A percentile compares a stretch with the other conserved stretches of the same genome.
These are phyloP conservation scores for Eciton burchellii DNA, from an alignment of 1,140 invertebrate species.

Conservation along the genomic window DNA sequence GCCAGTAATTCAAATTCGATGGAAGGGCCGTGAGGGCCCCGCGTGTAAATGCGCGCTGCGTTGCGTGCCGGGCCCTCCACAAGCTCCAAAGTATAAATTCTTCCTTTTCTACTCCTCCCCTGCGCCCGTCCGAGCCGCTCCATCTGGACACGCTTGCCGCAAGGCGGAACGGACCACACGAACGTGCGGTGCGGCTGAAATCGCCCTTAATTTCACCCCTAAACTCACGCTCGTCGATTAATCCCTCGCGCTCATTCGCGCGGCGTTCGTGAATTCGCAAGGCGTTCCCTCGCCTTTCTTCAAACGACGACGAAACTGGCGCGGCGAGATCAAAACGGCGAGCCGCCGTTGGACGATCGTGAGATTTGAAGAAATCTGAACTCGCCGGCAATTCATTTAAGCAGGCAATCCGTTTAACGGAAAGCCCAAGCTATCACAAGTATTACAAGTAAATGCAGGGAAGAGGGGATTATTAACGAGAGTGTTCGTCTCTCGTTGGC, in stretches of 20 bases:
- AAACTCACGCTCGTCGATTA: conserved; percentile 25
- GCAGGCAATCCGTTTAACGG: no score
- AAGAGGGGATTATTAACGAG: background rate
- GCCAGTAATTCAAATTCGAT: conserved; percentile 70
- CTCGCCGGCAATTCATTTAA: background rate
- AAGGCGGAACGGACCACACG: conserved; percentile 33
- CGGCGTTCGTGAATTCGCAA: no score
- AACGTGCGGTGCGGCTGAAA: conserved; percentile 37
- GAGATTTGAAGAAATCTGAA: background rate
- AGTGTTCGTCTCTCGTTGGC: background rate
- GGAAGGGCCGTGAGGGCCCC: conserved; percentile 29
- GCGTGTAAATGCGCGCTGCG: conserved; percentile 36
- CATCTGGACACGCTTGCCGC: background rate
- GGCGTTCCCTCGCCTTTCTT: background rate
- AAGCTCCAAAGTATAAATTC: conserved; percentile 61
- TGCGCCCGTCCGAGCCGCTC: background rate
- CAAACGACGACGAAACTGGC: background rate
- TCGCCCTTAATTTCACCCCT: conserved; percentile 47
- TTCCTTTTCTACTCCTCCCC: conserved; percentile 9
- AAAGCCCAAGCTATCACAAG: no score
- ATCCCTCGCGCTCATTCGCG: background rate
- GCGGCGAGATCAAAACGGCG: no score
- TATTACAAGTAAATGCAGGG: no score
- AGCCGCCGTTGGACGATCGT: conserved; percentile 1
- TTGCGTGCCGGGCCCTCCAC: conserved; percentile 52